A percentile compares a stretch with the other conserved stretches of the same genome.
Conservation (phyloP, 2,888 invertebrate genomes). For the Gastracanthus pulcherrimus region DNA sequence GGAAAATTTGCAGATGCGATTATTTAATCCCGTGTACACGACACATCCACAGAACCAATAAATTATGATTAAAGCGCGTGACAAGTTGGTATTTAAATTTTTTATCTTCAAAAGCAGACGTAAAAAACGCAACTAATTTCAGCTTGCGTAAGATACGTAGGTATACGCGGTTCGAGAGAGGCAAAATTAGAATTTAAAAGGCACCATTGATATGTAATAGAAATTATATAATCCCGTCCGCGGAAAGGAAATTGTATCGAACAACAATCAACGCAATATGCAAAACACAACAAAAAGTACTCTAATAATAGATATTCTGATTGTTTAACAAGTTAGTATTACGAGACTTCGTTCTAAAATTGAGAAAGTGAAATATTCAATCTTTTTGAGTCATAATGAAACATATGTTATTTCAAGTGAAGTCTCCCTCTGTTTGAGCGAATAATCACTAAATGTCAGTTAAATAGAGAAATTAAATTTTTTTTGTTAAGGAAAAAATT, state of each 20-base stretch:
- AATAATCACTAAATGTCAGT: too few relatives aligned
- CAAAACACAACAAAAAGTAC: not conserved
- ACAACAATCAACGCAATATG: not conserved
- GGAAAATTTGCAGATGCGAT: not conserved
- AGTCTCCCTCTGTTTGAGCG: too few relatives aligned
- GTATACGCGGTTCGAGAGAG: not conserved
- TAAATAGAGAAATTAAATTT: too few relatives aligned
- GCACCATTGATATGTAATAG: not conserved
- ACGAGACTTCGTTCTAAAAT: too few relatives aligned
- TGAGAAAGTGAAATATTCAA: too few relatives aligned
- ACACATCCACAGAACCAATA: not conserved
- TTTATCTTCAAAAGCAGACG: not conserved
- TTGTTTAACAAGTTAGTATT: too few relatives aligned
- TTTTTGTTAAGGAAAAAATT: too few relatives aligned
- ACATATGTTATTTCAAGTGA: too few relatives aligned
- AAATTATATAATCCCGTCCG: not conserved
- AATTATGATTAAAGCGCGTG: slow-evolving; percentile 10
- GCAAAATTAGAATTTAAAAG: slow-evolving; percentile 16
- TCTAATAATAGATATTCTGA: not conserved
- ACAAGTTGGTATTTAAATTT: slow-evolving; percentile 9
- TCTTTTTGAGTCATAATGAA: too few relatives aligned
- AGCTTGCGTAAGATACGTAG: not conserved
- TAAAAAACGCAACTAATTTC: slow-evolving; percentile 18
- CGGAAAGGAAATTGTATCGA: not conserved
- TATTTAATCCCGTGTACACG: not conserved